phyloP scores from a whole-genome alignment of 2,113 vertebrate species.

The Gobius niger region DNA sequence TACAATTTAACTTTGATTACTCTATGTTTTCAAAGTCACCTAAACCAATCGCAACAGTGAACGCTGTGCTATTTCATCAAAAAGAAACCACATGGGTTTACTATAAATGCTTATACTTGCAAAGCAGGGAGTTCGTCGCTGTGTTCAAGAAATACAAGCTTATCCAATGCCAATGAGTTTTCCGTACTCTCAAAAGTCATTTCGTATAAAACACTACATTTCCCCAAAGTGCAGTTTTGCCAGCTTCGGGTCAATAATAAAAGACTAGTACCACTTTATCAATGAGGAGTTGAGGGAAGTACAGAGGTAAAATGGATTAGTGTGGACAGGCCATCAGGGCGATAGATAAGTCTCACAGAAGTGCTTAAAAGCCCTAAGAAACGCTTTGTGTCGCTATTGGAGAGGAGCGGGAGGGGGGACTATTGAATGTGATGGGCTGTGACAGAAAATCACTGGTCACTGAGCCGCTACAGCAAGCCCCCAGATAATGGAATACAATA shows the following conservation, averaged over 20 bases:
- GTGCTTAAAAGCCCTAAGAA: slow-evolving; percentile 88
- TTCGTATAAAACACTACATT: slow-evolving; percentile 75
- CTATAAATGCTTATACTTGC: slow-evolving; percentile 12
- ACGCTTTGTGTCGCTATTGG: slow-evolving; percentile 83
- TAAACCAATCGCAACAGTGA: no score
- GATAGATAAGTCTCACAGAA: slow-evolving; percentile 82
- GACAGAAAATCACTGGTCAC: slow-evolving; percentile 92
- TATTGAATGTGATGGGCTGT: slow-evolving; percentile 86
- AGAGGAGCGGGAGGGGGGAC: slow-evolving; percentile 60
- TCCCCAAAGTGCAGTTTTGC: slow-evolving; percentile 78
- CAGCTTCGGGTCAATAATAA: slow-evolving; percentile 81
- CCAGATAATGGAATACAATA: slow-evolving; percentile 65
- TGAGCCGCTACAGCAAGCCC: slow-evolving; percentile 79
- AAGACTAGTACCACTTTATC: slow-evolving; percentile 78
- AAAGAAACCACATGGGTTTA: neutral
- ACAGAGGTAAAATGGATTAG: slow-evolving; percentile 85
- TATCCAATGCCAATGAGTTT: slow-evolving; percentile 53
- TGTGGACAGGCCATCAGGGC: slow-evolving; percentile 83
- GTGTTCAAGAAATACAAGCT: slow-evolving; percentile 61
- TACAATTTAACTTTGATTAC: no score
- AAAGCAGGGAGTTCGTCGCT: slow-evolving; percentile 26
- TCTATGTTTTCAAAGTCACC: no score
- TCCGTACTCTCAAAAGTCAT: slow-evolving; percentile 64
- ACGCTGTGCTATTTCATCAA: no score
- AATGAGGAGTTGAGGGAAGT: slow-evolving; percentile 80